Evolutionary conservation across 2,888 invertebrate species (phyloP), one percentile per base, ranked within the genome.

Genomic region (Rutpela maculata): DNA sequence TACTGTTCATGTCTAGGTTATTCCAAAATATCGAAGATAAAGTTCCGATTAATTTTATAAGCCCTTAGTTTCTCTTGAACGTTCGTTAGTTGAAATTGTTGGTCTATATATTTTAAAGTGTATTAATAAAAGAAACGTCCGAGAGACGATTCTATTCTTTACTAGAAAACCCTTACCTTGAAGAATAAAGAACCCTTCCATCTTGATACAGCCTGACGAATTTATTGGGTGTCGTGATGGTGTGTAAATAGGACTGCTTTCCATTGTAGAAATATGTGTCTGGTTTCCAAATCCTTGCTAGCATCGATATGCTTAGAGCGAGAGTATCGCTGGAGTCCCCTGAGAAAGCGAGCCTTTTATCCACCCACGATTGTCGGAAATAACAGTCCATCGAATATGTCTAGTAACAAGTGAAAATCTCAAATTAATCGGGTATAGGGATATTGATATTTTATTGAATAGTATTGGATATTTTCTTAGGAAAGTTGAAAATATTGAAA

Each of bases 361-460:
- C 96, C 77, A 94, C 93, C 96, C 96, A 96, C 19, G 94, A 93
- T 88, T 96, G 96, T 0, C 96, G 94, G 90, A 96, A 96, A 89
- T 96, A 96, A 88, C 96, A 96, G 89, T 96, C 96, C 94, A 96
- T 95, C 17, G 95, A 95, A 89, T 95, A 96, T 9, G 95, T 95
- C 96, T 96, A 89, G 10, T 87, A 87, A 84, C 60, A 60, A 70
- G 66, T 50, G 26, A 76, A 38, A 75, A 71, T 12, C 3, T 17
- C 19, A 12, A 19, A n/a, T 68, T 43, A 19, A 15, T 17, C 18
- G 12, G 7, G 10, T 59, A 43, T 43, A 43, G 43, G 43, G 11
- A 43, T 11, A 15, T 43, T 43, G 43, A 43, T 43, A 2, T 12
- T 7, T 43, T 7, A 43, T 43, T 5, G 3, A 43, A 43, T 43